Evolutionary conservation across 2,113 vertebrate species (phyloP), one percentile per base, ranked within the genome.

Genomic region (Chloropsis cyanopogon): DNA sequence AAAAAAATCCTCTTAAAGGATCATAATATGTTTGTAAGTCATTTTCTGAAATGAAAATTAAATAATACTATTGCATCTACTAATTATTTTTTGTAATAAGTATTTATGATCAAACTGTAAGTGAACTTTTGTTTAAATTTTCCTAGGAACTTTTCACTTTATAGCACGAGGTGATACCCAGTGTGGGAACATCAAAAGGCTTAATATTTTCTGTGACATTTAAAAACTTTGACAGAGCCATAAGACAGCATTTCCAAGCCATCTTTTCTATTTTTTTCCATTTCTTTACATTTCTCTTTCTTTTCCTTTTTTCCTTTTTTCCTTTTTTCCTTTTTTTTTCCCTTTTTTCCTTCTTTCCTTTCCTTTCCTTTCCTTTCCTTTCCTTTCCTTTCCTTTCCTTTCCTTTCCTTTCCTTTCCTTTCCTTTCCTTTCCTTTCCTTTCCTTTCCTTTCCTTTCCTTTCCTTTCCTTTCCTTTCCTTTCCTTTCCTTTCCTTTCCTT

Each of bases 51-150:
- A 93, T 52, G 37, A 72, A 82, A 84, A 89, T 69, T 24, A 53
- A 82, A 89, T 39, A 54, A 66, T 76, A 75, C 23, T 84, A 44
- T 59, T 84, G 25, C 25, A 75, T 69, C 15, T 41, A 72, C 20
- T 9, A 89, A 65, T 78, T 83, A 81, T 49, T 90, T 90, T 80
- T 29, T 65, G 14, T 53, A 82, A 31, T 72, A 77, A 57, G 1
- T 65, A 70, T 90, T 82, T 92, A 72, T 69, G 29, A 80, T 66
- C 8, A 86, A 95, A 84, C 12, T 65, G 19, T 50, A 39, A 86
- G 60, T 56, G 5, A 88, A 78, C 7, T 83, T 78, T 49, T 33
- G 1, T 31, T 79, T 76, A 57, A 72, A 61, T 82, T 82, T 37
- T 57, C 12, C 7, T 82, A 90, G 77, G 42, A 26, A 61, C 11